A percentile compares a stretch with the other conserved stretches of the same genome.
phyloP scores from a whole-genome alignment of 1,140 invertebrate genomes.

The Caerostris darwini region DNA sequence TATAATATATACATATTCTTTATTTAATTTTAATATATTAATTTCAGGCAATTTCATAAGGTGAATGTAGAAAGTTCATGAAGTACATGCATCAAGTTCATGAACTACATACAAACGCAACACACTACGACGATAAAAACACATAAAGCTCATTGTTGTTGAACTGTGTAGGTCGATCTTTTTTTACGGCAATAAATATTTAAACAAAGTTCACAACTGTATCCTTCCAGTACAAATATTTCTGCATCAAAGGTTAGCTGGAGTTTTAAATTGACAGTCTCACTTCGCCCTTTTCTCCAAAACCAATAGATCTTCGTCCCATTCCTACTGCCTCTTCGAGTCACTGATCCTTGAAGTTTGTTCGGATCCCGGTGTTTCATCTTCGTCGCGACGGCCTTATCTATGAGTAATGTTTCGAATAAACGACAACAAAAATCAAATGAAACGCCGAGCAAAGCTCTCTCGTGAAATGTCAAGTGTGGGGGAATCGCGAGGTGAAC shows the following conservation, averaged over 20 bases:
- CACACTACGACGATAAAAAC: no score
- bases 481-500: no score
- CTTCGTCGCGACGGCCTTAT: constrained; percentile 30
- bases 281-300: constrained; percentile 12
- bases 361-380: constrained; percentile 11
- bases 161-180: no score
- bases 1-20: no score
- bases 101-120: no score
- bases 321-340: constrained; percentile 37
- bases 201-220: background rate
- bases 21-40: no score
- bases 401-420: constrained; percentile 65
- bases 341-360: constrained; percentile 24
- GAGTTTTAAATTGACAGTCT: constrained; percentile 5
- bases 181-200: no score
- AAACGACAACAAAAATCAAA: constrained; percentile 21
- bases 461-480: no score
- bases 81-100: no score
- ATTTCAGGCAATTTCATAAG: no score
- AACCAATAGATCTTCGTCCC: constrained; percentile 52
- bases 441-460: background rate
- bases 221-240: constrained; percentile 8
- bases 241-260: background rate
- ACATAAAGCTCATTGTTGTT: no score
- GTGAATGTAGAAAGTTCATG: no score